Base-by-base conservation (phyloP, 2,797 vertebrate genomes). In the Phoxinus dragarum region DNA sequence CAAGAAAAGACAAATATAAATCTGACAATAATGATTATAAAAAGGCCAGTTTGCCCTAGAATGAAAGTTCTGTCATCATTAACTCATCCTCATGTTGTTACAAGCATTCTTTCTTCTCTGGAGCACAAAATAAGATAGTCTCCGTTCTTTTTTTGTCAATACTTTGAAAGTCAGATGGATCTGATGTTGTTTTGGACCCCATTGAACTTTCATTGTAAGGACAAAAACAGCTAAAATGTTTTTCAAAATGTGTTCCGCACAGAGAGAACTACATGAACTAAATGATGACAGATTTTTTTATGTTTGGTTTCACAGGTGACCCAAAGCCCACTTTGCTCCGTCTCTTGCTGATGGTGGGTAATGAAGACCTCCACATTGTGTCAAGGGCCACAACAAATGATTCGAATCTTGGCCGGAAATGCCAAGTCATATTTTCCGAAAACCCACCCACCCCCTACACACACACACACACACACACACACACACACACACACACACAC, bases 391-490 rank as follows among this genome's bases (percentile, higher is more conserved):
- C 79, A 82, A 89, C 90, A 93, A 91, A 92, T 92, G 89, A 91
- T 93, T 68, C 90, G 92, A 91, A 93, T 91, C 68, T 86, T 91
- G 90, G 91, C 93, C 94, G 94, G 94, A 96, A 94, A 93, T 92
- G 94, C 93, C 88, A 91, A 95, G 94, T 96, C 95, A 96, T 94
- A 94, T 91, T 96, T 96, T 96, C 95, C 95, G 90, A 95, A 95
- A 27, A 27, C 27, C 27, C 27, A 95, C 93, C 93, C 93, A 95
- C 93, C 93, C 93, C 93, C 91, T 12, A 54, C 69, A 56, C 77
- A 59, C 61, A 38, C 36, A 47, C 44, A 47, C 93, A 94, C 93
- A 92, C 93, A 91, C 94, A 91, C 93, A 93, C 92, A 93, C 93
- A 91, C 91, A 68, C 73, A 88, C 83, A 88, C 90, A 76, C 78